Percentiles rank a stretch among this genome's conserved stretches.
phyloP scores from a whole-genome alignment of 1,140 invertebrate species.

The Cydia splendana region DNA sequence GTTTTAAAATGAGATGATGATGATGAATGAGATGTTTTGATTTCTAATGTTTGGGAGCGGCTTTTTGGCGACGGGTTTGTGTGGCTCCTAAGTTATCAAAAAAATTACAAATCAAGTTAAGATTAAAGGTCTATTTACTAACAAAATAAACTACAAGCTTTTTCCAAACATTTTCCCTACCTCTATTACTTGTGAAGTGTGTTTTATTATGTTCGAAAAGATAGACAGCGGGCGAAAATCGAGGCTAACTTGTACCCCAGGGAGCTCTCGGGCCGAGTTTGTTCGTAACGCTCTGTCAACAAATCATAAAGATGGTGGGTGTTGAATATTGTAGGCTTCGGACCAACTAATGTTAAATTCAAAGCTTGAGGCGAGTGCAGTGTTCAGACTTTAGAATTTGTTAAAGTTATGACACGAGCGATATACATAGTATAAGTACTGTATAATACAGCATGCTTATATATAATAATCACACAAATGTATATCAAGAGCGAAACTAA shows the following conservation, averaged over 20 bases:
- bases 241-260: slow-evolving; percentile 8
- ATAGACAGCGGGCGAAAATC: slow-evolving; percentile 1
- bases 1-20: too few relatives aligned
- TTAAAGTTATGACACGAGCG: too few relatives aligned
- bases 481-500: too few relatives aligned
- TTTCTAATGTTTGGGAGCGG: too few relatives aligned
- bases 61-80: too few relatives aligned
- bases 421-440: too few relatives aligned
- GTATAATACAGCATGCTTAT: too few relatives aligned
- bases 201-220: not conserved
- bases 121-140: not conserved
- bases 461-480: too few relatives aligned
- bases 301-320: not conserved
- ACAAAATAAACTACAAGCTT: not conserved
- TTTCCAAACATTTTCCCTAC: not conserved
- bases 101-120: too few relatives aligned
- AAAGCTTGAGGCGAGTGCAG: not conserved
- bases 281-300: slow-evolving; percentile 2
- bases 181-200: not conserved
- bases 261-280: not conserved
- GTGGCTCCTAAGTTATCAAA: too few relatives aligned
- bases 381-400: too few relatives aligned
- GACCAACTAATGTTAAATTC: not conserved
- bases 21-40: too few relatives aligned
- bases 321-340: not conserved